Conservation (phyloP, 2,113 vertebrate genomes). For the Sinocyclocheilus rhinocerous region DNA sequence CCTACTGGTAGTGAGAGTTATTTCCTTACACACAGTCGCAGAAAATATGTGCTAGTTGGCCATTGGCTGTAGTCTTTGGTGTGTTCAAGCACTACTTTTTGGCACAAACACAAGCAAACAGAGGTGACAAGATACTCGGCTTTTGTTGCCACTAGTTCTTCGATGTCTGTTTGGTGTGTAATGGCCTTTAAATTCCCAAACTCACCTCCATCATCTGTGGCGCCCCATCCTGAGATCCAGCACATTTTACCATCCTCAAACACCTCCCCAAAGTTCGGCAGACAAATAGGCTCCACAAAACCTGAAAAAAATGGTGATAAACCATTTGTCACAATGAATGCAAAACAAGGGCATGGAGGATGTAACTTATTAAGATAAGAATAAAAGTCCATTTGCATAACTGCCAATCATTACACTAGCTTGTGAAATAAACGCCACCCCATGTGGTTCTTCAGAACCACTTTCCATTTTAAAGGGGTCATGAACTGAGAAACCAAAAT, state of each 20-base stretch:
- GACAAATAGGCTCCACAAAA: conserved; percentile 74
- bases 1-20: too few species aligned
- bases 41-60: neutral
- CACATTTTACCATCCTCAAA: conserved; percentile 73
- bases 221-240: conserved; percentile 82
- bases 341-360: neutral
- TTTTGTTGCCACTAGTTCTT: too few species aligned
- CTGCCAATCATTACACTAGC: neutral
- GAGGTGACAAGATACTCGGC: neutral
- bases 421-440: neutral
- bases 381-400: neutral
- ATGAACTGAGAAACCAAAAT: too few species aligned
- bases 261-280: conserved; percentile 74
- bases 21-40: too few species aligned
- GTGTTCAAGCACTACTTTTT: neutral
- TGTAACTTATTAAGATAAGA: neutral
- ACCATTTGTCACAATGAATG: neutral
- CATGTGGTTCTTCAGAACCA: neutral
- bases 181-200: neutral
- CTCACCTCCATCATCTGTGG: conserved; percentile 72
- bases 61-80: neutral
- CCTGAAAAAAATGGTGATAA: conserved; percentile 16
- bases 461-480: neutral
- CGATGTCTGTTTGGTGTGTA: neutral
- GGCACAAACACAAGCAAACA: neutral